These are phyloP conservation scores for Nibea albiflora DNA, from an alignment of 2,113 vertebrate genomes.

Conservation along the genomic window DNA sequence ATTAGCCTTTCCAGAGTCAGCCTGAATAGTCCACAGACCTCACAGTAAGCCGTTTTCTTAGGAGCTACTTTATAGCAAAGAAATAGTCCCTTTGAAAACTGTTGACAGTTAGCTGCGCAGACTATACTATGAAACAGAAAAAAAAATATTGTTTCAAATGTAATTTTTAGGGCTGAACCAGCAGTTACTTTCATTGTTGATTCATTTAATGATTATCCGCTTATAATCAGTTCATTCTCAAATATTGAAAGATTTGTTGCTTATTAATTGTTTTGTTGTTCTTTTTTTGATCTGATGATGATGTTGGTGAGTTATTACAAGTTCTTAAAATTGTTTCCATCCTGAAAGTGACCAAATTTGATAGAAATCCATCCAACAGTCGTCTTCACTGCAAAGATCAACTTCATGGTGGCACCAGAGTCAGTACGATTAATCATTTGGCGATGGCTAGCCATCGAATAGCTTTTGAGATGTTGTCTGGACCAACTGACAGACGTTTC, in stretches of 20 bases:
- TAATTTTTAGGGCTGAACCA: not conserved
- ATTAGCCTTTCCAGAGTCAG: conserved; percentile 1
- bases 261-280: no score
- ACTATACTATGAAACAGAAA: not conserved
- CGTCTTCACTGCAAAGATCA: not conserved
- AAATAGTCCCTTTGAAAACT: not conserved
- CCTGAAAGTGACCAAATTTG: not conserved
- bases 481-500: not conserved
- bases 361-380: not conserved
- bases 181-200: not conserved
- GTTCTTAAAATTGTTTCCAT: no score
- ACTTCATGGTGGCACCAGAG: not conserved
- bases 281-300: not conserved
- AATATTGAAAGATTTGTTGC: not conserved
- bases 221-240: no score
- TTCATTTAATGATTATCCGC: no score
- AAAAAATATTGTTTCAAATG: not conserved
- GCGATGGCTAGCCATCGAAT: not conserved
- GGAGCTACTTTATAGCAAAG: not conserved
- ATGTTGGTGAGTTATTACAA: not conserved
- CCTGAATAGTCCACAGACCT: conserved; percentile 15
- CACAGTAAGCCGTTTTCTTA: not conserved
- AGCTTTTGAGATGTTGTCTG: not conserved
- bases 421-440: not conserved
- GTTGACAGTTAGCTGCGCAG: not conserved